Conservation (phyloP, 2,113 vertebrate species). For the Saimiri boliviensis region DNA sequence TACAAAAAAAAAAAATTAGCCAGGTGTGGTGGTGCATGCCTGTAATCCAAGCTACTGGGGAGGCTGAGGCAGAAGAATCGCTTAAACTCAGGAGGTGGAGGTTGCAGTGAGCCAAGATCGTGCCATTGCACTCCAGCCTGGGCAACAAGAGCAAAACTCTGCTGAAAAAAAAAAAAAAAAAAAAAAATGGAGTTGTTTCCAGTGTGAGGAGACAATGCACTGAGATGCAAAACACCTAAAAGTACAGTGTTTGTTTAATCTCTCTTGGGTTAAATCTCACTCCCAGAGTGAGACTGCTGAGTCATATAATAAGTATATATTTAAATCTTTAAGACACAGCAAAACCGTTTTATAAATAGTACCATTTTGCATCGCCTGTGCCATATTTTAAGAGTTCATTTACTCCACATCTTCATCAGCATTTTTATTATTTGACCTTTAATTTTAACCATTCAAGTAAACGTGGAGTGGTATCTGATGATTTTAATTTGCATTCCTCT, state of each 20-base stretch:
- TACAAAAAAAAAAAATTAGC: too few relatives aligned
- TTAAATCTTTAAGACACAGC: background rate
- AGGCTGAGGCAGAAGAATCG: too few relatives aligned
- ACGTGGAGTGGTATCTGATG: background rate
- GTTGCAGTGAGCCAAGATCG: too few relatives aligned
- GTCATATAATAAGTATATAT: too few relatives aligned
- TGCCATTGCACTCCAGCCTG: too few relatives aligned
- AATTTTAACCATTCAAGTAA: background rate
- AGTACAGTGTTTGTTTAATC: background rate
- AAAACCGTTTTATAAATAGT: background rate
- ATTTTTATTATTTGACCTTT: background rate
- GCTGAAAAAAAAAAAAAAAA: too few relatives aligned
- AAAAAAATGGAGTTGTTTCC: background rate
- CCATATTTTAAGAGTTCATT: background rate
- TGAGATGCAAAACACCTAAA: background rate
- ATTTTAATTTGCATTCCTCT: background rate
- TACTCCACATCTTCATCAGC: background rate
- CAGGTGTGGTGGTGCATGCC: too few relatives aligned
- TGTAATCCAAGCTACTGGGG: too few relatives aligned
- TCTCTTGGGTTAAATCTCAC: background rate
- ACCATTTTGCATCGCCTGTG: background rate
- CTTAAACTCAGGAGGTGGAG: too few relatives aligned
- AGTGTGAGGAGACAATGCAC: background rate
- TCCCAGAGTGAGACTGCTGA: background rate
- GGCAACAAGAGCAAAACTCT: too few relatives aligned